Conservation (phyloP, 2,888 invertebrate species). For the Drosophila niveifrons region DNA sequence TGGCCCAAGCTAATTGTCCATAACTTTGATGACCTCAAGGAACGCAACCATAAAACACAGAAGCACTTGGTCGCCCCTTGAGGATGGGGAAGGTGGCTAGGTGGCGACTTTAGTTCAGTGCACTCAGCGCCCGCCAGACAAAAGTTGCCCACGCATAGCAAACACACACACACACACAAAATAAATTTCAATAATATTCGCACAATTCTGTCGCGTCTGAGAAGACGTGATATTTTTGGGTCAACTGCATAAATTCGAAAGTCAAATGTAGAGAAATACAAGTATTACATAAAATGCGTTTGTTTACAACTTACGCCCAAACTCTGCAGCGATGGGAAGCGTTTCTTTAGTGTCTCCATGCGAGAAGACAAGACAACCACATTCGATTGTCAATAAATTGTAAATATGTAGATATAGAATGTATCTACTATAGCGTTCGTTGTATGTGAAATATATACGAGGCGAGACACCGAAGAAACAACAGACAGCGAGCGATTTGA, state of each 20-base stretch:
- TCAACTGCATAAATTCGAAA: conserved; percentile 38
- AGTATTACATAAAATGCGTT: conserved; percentile 44
- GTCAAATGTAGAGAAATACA: neutral
- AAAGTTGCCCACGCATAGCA: conserved; percentile 29
- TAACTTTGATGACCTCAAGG: conserved; percentile 64
- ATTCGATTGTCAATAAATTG: conserved; percentile 23
- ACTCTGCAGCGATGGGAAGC: conserved; percentile 86
- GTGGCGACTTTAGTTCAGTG: conserved; percentile 46
- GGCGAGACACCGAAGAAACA: too few relatives aligned
- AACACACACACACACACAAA: conserved; percentile 1
- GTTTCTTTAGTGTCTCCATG: conserved; percentile 86
- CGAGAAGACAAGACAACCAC: conserved; percentile 18
- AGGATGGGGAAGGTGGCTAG: neutral
- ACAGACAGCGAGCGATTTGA: conserved; percentile 74
- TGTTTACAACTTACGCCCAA: conserved; percentile 86
- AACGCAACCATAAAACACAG: conserved; percentile 61
- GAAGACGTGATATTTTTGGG: conserved; percentile 43
- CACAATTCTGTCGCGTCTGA: conserved; percentile 24
- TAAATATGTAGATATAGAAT: conserved; percentile 25
- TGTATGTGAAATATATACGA: too few relatives aligned
- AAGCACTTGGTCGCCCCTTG: conserved; percentile 14
- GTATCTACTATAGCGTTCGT: too few relatives aligned
- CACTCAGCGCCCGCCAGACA: conserved; percentile 39
- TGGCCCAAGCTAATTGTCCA: conserved; percentile 65
- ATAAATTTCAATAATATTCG: conserved; percentile 22